These are phyloP conservation scores for Macquaria ambigua DNA, from an alignment of 2,113 vertebrate species.

Conservation along the genomic window DNA sequence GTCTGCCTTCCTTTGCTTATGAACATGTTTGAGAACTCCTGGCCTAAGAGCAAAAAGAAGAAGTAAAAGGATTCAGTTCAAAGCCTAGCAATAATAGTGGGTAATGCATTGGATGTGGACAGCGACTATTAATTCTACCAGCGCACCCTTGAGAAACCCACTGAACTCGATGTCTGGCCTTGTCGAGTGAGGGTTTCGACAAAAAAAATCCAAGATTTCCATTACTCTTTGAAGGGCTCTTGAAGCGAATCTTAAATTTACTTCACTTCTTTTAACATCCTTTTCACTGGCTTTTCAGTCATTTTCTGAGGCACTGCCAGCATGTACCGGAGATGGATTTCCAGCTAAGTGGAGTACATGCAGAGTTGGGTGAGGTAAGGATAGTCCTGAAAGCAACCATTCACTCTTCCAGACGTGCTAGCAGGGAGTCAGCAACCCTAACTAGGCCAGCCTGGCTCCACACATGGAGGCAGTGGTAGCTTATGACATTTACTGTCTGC, in stretches of 20 bases:
- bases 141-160: conserved; percentile 6
- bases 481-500: conserved; percentile 69
- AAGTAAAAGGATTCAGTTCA: conserved; percentile 29
- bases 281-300: conserved; percentile 12
- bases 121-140: conserved; percentile 11
- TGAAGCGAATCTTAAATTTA: conserved; percentile 20
- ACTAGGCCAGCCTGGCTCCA: conserved; percentile 64
- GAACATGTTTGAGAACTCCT: conserved; percentile 27
- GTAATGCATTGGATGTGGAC: conserved; percentile 30
- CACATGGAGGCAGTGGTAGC: conserved; percentile 33
- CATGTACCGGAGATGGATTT: conserved; percentile 20
- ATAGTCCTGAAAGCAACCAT: conserved; percentile 40
- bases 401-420: conserved; percentile 35
- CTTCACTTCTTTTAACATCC: conserved; percentile 21
- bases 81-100: conserved; percentile 16
- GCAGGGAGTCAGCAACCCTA: conserved; percentile 58
- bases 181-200: background rate
- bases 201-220: conserved; percentile 16
- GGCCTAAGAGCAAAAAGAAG: conserved; percentile 2
- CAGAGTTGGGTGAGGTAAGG: conserved; percentile 35
- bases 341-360: conserved; percentile 18
- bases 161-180: conserved; percentile 6
- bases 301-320: conserved; percentile 3
- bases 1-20: conserved; percentile 5
- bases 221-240: conserved; percentile 26